These are phyloP conservation scores for Macrosiphum euphorbiae DNA, from an alignment of 2,888 invertebrate species.

Conservation along the genomic window DNA sequence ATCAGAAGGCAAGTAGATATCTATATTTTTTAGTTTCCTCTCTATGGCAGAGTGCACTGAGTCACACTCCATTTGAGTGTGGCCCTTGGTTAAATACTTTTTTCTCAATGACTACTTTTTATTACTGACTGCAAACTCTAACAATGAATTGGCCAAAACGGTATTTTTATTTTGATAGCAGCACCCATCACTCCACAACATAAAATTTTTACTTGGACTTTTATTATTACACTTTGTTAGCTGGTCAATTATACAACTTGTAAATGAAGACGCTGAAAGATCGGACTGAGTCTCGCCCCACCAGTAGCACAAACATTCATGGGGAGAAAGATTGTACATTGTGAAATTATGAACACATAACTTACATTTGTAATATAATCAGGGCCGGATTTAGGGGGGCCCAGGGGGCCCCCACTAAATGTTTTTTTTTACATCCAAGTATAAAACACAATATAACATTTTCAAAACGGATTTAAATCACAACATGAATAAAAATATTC, in stretches of 20 bases:
- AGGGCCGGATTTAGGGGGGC: no score
- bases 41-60: slow-evolving; percentile 33
- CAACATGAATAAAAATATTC: no score
- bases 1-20: slow-evolving; percentile 9
- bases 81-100: slow-evolving; percentile 68
- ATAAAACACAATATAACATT: no score
- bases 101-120: slow-evolving; percentile 68
- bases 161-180: slow-evolving; percentile 68
- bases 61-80: slow-evolving; percentile 69
- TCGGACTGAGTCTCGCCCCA: no score
- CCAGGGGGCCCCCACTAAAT: no score
- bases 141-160: slow-evolving; percentile 68
- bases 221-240: slow-evolving; percentile 54
- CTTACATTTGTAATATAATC: no score
- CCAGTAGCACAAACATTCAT: slow-evolving; percentile 48
- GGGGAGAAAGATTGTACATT: no score
- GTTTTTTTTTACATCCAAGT: no score
- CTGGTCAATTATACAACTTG: slow-evolving; percentile 58
- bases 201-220: slow-evolving; percentile 64
- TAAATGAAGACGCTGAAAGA: slow-evolving; percentile 41
- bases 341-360: no score
- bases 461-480: no score
- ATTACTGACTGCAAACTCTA: slow-evolving; percentile 66
- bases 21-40: slow-evolving; percentile 22
- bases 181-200: slow-evolving; percentile 68